Conservation (phyloP, 2,888 invertebrate genomes). For the Ormyrus nitidulus region DNA sequence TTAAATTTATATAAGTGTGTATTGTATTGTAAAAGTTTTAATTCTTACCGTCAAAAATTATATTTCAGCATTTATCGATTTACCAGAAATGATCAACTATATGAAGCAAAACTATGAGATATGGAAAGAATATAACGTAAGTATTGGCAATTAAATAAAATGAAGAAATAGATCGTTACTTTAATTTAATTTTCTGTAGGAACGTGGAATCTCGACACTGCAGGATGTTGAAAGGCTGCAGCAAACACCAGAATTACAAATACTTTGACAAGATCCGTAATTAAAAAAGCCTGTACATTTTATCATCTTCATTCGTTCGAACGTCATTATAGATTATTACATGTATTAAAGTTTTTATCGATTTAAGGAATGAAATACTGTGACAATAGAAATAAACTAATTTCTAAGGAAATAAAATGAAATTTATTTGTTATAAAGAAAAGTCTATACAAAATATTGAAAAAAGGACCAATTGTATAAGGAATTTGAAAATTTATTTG, state of each 20-base stretch:
- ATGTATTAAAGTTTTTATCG: conserved; percentile 26
- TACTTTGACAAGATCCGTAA: conserved; percentile 22
- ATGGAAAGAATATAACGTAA: conserved; percentile 89
- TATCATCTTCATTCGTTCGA: conserved; percentile 20
- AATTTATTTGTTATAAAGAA: not conserved
- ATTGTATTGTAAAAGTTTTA: too few relatives aligned
- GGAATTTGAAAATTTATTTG: not conserved
- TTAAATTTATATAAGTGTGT: too few relatives aligned
- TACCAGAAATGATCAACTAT: conserved; percentile 91
- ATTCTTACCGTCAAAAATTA: not conserved
- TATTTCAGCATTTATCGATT: conserved; percentile 86
- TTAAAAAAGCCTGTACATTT: conserved; percentile 1
- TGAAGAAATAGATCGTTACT: not conserved
- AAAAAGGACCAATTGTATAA: not conserved
- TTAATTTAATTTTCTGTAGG: conserved; percentile 62
- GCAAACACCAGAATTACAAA: conserved; percentile 64
- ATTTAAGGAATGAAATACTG: conserved; percentile 12
- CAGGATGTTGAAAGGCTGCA: conserved; percentile 81
- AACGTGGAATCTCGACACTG: conserved; percentile 84
- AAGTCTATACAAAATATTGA: not conserved
- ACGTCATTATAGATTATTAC: conserved; percentile 1
- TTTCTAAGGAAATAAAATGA: conserved; percentile 12
- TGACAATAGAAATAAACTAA: conserved; percentile 22
- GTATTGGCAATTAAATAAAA: conserved; percentile 42
- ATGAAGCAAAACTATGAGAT: conserved; percentile 91